Conservation (phyloP, 1,140 invertebrate species). For the Drosophila lowei region DNA sequence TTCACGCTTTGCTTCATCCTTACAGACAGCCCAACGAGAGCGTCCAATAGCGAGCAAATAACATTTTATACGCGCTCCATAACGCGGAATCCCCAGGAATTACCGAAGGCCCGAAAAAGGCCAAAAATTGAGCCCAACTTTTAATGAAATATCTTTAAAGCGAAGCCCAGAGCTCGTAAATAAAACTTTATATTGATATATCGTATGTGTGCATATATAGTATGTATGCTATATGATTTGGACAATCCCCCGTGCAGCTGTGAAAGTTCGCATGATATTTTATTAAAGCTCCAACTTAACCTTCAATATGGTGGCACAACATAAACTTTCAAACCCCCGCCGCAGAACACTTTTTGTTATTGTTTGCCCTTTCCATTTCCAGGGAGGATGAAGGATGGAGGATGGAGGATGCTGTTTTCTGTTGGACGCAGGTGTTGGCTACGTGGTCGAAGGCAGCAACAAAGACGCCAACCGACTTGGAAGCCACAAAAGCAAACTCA, state of each 20-base stretch:
- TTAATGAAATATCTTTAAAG: slow-evolving; percentile 74
- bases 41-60: slow-evolving; percentile 37
- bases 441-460: slow-evolving; percentile 52
- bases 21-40: slow-evolving; percentile 54
- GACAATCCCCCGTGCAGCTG: slow-evolving; percentile 49
- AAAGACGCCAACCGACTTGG: slow-evolving; percentile 66
- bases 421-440: slow-evolving; percentile 68
- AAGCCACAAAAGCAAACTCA: slow-evolving; percentile 60
- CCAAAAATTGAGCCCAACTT: slow-evolving; percentile 60
- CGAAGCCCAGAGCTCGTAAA: slow-evolving; percentile 41
- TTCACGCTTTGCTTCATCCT: slow-evolving; percentile 74
- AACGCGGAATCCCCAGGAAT: slow-evolving; percentile 41
- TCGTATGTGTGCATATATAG: neutral
- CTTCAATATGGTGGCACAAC: slow-evolving; percentile 54
- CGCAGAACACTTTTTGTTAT: slow-evolving; percentile 26
- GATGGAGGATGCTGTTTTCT: slow-evolving; percentile 21
- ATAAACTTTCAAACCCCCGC: slow-evolving; percentile 21
- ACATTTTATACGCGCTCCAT: slow-evolving; percentile 64
- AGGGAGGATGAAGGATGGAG: slow-evolving; percentile 26
- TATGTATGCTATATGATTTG: slow-evolving; percentile 27
- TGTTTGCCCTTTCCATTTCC: slow-evolving; percentile 57
- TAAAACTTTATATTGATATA: slow-evolving; percentile 52
- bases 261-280: slow-evolving; percentile 61
- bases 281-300: slow-evolving; percentile 70
- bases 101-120: slow-evolving; percentile 13